Percentiles rank a stretch among this genome's conserved stretches.
These are phyloP conservation scores for Saguinus imperator DNA, from an alignment of 2,113 vertebrate genomes.

Conservation along the genomic window DNA sequence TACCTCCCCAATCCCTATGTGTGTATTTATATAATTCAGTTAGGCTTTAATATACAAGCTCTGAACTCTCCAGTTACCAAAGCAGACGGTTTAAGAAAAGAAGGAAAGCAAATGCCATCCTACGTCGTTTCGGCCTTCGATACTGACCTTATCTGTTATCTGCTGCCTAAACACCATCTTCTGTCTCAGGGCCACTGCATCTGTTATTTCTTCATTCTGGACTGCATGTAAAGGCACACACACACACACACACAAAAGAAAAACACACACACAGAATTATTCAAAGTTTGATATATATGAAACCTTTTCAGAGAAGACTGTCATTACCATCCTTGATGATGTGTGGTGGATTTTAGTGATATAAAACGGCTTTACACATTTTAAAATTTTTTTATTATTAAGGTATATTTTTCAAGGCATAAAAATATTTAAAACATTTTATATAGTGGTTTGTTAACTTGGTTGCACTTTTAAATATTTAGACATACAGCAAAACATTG, in stretches of 20 bases:
- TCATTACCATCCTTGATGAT: neutral
- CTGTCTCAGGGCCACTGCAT: neutral
- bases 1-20: neutral
- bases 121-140: neutral
- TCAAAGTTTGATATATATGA: neutral
- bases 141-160: neutral
- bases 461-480: neutral
- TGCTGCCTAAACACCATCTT: neutral
- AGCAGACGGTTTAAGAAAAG: too few species aligned
- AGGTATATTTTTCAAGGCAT: neutral
- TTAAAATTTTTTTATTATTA: slow-evolving; percentile 13
- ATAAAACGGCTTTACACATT: neutral
- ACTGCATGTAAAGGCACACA: too few species aligned
- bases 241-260: neutral
- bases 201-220: neutral
- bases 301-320: neutral
- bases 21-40: too few species aligned
- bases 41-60: too few species aligned
- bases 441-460: neutral
- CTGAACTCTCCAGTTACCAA: too few species aligned
- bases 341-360: neutral
- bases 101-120: too few species aligned
- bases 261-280: neutral
- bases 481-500: neutral
- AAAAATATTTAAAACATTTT: neutral